Conservation (phyloP, 2,797 vertebrate species). For the Neopelma chrysocephalum region DNA sequence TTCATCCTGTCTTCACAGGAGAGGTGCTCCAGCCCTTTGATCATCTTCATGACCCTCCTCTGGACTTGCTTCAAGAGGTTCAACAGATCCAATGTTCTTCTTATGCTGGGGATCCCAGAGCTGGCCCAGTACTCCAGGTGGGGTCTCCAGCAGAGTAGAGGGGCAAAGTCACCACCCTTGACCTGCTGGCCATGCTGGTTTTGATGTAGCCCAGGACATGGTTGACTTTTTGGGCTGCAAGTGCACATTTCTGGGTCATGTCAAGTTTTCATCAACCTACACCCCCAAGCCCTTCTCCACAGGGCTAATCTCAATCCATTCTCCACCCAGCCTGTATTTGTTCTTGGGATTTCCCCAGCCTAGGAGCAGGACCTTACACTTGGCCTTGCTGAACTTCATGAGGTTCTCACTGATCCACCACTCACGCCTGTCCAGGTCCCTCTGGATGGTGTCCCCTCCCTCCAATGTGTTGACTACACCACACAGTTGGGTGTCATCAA, state of each 20-base stretch:
- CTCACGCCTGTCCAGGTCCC: not conserved
- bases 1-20: not conserved
- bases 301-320: not conserved
- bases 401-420: not conserved
- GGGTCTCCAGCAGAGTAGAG: not conserved
- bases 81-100: not conserved
- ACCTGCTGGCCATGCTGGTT: not conserved
- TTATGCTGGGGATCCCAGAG: too few relatives aligned
- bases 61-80: not conserved
- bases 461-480: not conserved
- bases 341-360: not conserved
- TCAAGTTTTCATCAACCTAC: not conserved
- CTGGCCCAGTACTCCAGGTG: not conserved
- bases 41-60: not conserved
- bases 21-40: not conserved
- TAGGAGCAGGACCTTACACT: not conserved
- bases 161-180: not conserved
- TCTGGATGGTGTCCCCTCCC: not conserved
- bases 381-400: not conserved
- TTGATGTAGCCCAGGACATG: not conserved
- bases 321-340: not conserved
- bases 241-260: accelerated
- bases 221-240: not conserved
- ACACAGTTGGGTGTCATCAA: not conserved
- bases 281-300: not conserved